A percentile compares a stretch with the other conserved stretches of the same genome.
phyloP scores from a whole-genome alignment of 2,888 invertebrate genomes.

The Dichetophora obliterata region DNA sequence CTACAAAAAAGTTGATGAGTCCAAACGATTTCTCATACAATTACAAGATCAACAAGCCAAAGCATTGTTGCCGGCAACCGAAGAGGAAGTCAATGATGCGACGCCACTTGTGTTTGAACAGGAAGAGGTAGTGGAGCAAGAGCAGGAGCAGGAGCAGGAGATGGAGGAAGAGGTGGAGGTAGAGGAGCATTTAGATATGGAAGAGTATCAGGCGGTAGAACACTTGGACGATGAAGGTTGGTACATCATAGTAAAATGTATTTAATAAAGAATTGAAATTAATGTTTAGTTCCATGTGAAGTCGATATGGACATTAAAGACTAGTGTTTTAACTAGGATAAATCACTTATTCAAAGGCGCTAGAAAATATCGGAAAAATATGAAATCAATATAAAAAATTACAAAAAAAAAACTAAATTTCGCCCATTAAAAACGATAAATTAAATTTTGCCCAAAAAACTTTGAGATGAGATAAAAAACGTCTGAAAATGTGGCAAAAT shows the following conservation, averaged over 20 bases:
- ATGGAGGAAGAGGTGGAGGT: slow-evolving; percentile 8
- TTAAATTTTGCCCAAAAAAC: no score
- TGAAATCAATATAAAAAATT: no score
- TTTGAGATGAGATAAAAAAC: no score
- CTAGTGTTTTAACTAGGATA: no score
- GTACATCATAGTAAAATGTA: not conserved
- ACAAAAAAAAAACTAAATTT: no score
- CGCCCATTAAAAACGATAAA: no score
- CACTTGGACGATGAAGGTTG: slow-evolving; percentile 50
- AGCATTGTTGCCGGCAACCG: not conserved
- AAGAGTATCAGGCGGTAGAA: slow-evolving; percentile 49
- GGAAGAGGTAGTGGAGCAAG: not conserved
- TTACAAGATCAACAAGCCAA: slow-evolving; percentile 28
- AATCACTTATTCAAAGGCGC: no score
- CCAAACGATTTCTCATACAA: slow-evolving; percentile 49
- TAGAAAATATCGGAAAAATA: no score
- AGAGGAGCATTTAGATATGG: slow-evolving; percentile 47
- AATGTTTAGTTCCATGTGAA: not conserved
- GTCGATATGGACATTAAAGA: not conserved
- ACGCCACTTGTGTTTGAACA: not conserved
- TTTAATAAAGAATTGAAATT: not conserved
- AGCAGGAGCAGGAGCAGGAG: not conserved
- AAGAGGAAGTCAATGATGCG: not conserved
- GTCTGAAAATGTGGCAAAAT: no score
- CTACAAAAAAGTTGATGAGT: slow-evolving; percentile 53